These are phyloP conservation scores for Stichopus chloronotus DNA, from an alignment of 35 echinoderm and acorn worm species.

Conservation along the genomic window DNA sequence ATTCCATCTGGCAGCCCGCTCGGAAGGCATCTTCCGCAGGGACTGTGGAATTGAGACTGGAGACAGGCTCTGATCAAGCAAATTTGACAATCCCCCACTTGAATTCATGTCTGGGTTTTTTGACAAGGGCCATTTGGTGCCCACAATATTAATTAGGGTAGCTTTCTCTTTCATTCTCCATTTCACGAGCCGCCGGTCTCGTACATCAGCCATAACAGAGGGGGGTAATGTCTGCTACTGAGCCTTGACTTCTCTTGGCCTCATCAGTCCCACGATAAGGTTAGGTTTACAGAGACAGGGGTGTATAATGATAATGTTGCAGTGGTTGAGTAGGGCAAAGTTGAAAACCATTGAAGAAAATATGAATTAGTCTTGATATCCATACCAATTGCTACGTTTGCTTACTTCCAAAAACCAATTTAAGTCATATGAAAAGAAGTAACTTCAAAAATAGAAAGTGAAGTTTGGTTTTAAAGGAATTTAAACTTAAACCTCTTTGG, in stretches of 20 bases:
- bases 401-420: not conserved
- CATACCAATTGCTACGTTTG: not conserved
- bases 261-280: not conserved
- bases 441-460: too few species aligned
- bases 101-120: constrained; percentile 51
- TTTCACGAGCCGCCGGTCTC: not conserved
- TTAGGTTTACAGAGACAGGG: not conserved
- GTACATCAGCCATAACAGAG: not conserved
- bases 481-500: too few species aligned
- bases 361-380: constrained; percentile 6
- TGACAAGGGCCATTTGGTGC: constrained; percentile 63
- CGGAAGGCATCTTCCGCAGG: constrained; percentile 15
- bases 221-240: not conserved
- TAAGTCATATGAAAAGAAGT: too few species aligned
- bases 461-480: too few species aligned
- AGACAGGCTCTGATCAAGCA: constrained; percentile 50
- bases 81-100: constrained; percentile 62
- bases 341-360: not conserved
- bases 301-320: not conserved
- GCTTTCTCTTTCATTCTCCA: not conserved
- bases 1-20: constrained; percentile 58
- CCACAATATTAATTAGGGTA: constrained; percentile 56
- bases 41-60: constrained; percentile 30
- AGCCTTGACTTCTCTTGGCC: constrained; percentile 13
- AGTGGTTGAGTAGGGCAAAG: constrained; percentile 23